Evolutionary conservation across 2,888 invertebrate species (phyloP).

Genomic region (Meloe dianella): DNA sequence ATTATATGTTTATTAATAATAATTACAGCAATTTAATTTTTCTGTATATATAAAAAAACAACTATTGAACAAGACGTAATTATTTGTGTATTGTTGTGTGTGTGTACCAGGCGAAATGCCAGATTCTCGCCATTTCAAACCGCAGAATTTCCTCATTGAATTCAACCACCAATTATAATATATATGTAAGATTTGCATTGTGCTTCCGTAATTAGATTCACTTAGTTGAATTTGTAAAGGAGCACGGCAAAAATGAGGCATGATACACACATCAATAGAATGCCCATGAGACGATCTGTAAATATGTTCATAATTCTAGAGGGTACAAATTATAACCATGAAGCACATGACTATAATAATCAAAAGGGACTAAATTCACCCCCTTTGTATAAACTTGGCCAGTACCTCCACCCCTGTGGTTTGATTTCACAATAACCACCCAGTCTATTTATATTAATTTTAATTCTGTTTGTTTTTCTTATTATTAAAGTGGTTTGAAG

Average conservation of each 20-base stretch:
- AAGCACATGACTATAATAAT: slow-evolving; percentile 42
- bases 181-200: not conserved
- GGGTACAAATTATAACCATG: slow-evolving; percentile 53
- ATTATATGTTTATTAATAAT: not conserved
- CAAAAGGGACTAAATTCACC: slow-evolving; percentile 35
- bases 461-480: slow-evolving; percentile 54
- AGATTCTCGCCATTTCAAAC: not conserved
- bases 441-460: slow-evolving; percentile 55
- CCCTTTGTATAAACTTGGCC: slow-evolving; percentile 46
- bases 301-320: slow-evolving; percentile 52
- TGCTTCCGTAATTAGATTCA: not conserved
- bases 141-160: too few species aligned
- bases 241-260: slow-evolving; percentile 10
- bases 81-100: not conserved
- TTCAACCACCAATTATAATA: not conserved
- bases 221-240: not conserved
- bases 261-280: slow-evolving; percentile 34
- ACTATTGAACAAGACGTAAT: too few species aligned
- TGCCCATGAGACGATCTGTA: slow-evolving; percentile 46
- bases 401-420: slow-evolving; percentile 51
- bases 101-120: not conserved
- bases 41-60: not conserved
- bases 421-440: slow-evolving; percentile 51
- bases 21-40: not conserved
- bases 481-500: slow-evolving; percentile 41